Conservation (phyloP, 1,140 invertebrate species). For the Dendroctonus ponderosae region DNA sequence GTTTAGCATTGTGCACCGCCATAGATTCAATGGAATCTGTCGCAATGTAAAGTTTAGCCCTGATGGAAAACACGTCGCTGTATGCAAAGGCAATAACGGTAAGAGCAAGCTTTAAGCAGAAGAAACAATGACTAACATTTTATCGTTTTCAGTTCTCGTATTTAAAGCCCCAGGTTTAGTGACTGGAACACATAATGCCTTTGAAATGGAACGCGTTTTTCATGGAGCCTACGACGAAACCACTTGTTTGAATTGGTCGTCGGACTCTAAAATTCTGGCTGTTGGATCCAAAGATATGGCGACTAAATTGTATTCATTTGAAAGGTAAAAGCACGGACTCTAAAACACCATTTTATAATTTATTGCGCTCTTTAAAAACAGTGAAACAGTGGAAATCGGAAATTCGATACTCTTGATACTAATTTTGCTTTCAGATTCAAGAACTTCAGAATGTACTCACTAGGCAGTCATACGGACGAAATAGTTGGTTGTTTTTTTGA, state of each 20-base stretch:
- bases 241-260: conserved; percentile 87
- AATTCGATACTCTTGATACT: not conserved
- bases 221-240: conserved; percentile 77
- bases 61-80: conserved; percentile 89
- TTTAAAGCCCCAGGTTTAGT: conserved; percentile 81
- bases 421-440: conserved; percentile 47
- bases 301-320: conserved; percentile 75
- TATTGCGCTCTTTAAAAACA: not conserved
- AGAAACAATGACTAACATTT: not conserved
- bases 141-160: conserved; percentile 69
- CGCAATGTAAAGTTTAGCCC: conserved; percentile 87
- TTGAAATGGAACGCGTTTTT: conserved; percentile 81
- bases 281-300: conserved; percentile 85
- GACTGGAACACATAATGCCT: conserved; percentile 83
- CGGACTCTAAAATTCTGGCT: conserved; percentile 81
- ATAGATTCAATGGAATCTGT: conserved; percentile 78
- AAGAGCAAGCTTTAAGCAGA: conserved; percentile 34
- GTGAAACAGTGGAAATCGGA: too few species aligned
- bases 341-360: not conserved
- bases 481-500: conserved; percentile 89
- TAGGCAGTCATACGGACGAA: conserved; percentile 78
- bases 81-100: conserved; percentile 81
- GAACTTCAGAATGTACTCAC: conserved; percentile 70
- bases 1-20: conserved; percentile 76
- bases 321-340: conserved; percentile 53